Evolutionary conservation across 2,113 vertebrate species (phyloP), one percentile per base, ranked within the genome.

Genomic region (Heteronetta atricapilla): DNA sequence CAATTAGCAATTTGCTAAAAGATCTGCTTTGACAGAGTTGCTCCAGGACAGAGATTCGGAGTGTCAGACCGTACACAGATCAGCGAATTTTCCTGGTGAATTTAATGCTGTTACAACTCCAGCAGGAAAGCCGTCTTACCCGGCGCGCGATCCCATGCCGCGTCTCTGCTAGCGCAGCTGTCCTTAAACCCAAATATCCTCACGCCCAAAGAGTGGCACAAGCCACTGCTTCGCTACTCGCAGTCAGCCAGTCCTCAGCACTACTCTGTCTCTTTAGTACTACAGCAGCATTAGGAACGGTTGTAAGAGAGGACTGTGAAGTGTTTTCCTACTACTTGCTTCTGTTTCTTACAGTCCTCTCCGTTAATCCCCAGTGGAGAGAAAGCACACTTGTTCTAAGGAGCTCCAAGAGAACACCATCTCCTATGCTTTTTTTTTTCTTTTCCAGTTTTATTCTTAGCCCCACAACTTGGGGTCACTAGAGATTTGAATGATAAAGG

Each of bases 401-500:
- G 66, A 31, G 66, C 62, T 66, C 82, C 25, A 80, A 78, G 77
- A 93, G 79, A 52, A 13, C 40, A 38, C 55, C 40, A n/a, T 53
- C 85, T 58, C 58, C 33, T 64, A 28, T 21, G 28, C 26, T 72
- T 40, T 8, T 85, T 52, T 38, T 36, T 42, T 58, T 17, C 8
- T 58, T 17, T 13, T 5, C 21, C 60, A 28, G 9, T 73, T 76
- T 53, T 60, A 11, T 75, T 44, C 56, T 75, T 59, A 38, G 38
- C 31, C 86, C 38, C 56, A 8, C 55, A 26, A 74, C 38, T 82
- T 70, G 55, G 33, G 83, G 76, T 86, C 80, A 19, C 68, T 23
- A 13, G 69, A 40, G 67, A 69, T 89, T 82, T 88, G 68, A 88
- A 72, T 70, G 90, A 58, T 67, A 64, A 68, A 96, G 86, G 26